phyloP scores from a whole-genome alignment of 2,113 vertebrate species.

The Hoplias malabaricus region DNA sequence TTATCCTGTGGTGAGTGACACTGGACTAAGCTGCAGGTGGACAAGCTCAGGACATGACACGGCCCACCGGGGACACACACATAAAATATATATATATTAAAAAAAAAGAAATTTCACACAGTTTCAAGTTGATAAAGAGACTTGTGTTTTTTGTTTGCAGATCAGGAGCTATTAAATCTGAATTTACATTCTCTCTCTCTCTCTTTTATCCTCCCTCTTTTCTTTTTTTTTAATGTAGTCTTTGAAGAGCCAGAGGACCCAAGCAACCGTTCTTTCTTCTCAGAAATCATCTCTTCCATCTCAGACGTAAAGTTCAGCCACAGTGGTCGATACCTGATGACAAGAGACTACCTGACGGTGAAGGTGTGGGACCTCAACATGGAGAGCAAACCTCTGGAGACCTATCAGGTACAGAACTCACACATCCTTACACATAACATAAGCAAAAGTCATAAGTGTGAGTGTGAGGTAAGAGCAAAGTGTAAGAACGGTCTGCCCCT shows the following conservation, averaged over 20 bases:
- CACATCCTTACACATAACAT: not conserved
- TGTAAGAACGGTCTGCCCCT: too few relatives aligned
- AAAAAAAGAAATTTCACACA: not conserved
- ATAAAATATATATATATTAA: not conserved
- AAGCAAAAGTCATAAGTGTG: not conserved
- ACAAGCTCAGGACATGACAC: conserved; percentile 33
- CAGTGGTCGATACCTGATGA: conserved; percentile 90
- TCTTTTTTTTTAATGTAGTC: conserved; percentile 64
- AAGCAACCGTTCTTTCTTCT: conserved; percentile 89
- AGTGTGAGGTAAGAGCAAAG: not conserved
- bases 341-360: conserved; percentile 86
- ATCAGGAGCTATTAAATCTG: not conserved
- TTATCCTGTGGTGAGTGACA: conserved; percentile 65
- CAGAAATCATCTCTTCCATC: conserved; percentile 92
- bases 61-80: conserved; percentile 37
- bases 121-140: too few relatives aligned
- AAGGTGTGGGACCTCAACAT: conserved; percentile 93
- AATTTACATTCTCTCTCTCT: not conserved
- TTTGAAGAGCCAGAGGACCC: conserved; percentile 90
- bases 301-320: conserved; percentile 92
- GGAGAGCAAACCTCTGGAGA: conserved; percentile 88
- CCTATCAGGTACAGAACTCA: conserved; percentile 79
- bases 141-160: too few relatives aligned
- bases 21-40: conserved; percentile 46
- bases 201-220: not conserved